Evolutionary conservation across 2,888 invertebrate species (phyloP), one percentile per base, ranked within the genome.

Genomic region (Idaea biselata): DNA sequence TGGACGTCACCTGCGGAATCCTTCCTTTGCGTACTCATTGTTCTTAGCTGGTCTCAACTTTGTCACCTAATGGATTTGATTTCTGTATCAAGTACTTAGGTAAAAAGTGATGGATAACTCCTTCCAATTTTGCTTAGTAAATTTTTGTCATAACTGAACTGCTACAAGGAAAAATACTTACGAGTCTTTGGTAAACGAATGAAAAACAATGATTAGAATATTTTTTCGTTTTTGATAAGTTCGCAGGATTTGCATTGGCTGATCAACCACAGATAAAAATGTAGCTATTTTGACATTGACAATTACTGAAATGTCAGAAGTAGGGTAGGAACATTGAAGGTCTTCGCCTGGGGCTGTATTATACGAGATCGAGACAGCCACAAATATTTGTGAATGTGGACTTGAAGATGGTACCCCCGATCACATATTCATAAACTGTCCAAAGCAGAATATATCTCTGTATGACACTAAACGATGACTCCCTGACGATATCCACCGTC

Each of bases 1-100:
- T 92, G 90, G 74, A 91, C 78, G 74, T 86, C 86, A 89, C 88
- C 88, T 89, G 82, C 79, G 74, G 73, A 73, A 66, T 73, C 74
- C 60, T 65, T 64, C 60, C 58, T 64, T 63, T 61, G 69, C 61
- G 73, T 69, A 73, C 70, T 63, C 66, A 76, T 68, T 68, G 64
- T 76, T 75, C 82, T 77, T 65, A 72, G 65, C 69, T 73, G 75
- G 74, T 72, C 69, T 84, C 83, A 86, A 85, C 64, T 73, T 80
- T 75, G 71, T 72, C 63, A 72, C 71, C 61, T 62, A 62, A 53
- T 59, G 18, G 59, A 55, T 25, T 60, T 17, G 56, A 59, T 44
- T 44, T 14, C 11, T 44, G 25, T 54, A 18, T 1, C 32, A 61
- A 65, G 18, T 33, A 55, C 18, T 33, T 18, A 11, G 44, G 8